These are phyloP conservation scores for Eumacrocentrus americanus DNA, from an alignment of 2,888 invertebrate genomes.

Conservation along the genomic window DNA sequence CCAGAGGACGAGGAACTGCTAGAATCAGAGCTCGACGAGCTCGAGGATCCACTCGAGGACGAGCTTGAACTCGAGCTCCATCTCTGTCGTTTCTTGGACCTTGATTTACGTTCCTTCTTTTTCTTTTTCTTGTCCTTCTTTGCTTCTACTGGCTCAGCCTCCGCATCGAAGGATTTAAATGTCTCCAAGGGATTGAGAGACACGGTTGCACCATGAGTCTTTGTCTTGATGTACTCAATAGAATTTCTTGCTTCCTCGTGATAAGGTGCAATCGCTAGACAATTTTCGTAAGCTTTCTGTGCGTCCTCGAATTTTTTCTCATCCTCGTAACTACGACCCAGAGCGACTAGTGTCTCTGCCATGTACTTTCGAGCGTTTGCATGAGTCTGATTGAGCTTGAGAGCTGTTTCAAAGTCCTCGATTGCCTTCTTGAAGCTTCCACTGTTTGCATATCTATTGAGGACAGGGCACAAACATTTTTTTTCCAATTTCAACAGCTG, in stretches of 20 bases:
- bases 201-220: constrained; percentile 59
- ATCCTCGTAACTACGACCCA: constrained; percentile 87
- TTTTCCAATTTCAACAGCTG: no score
- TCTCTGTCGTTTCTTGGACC: constrained; percentile 58
- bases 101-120: constrained; percentile 61
- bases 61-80: constrained; percentile 70
- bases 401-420: constrained; percentile 91
- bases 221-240: constrained; percentile 79
- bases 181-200: constrained; percentile 52
- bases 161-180: constrained; percentile 55
- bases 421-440: constrained; percentile 93
- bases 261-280: constrained; percentile 81
- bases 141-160: constrained; percentile 51
- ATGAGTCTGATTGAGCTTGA: constrained; percentile 87
- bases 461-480: no score
- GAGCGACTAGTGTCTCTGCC: constrained; percentile 89
- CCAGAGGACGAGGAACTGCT: constrained; percentile 66
- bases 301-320: constrained; percentile 86
- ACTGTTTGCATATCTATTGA: constrained; percentile 84
- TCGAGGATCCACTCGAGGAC: constrained; percentile 72
- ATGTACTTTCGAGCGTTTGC: constrained; percentile 93
- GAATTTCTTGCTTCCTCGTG: constrained; percentile 88
- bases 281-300: constrained; percentile 83
- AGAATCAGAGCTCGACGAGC: constrained; percentile 67
- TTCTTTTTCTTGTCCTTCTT: constrained; percentile 62